Conservation (phyloP, 2,888 invertebrate species). For the Aromia moschata region DNA sequence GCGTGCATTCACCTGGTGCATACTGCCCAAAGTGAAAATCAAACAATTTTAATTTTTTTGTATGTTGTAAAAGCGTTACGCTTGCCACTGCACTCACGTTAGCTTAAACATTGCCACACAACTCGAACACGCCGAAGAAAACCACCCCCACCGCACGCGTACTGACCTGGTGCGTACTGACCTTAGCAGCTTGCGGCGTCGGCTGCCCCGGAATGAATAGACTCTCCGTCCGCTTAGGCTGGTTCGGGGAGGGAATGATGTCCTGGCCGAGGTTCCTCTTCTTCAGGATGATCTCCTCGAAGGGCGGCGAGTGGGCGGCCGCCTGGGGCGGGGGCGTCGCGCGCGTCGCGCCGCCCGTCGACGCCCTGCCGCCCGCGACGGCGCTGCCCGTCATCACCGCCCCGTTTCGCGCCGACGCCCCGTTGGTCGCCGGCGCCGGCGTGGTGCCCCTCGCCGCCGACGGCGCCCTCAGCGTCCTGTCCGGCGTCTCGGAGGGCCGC, state of each 20-base stretch:
- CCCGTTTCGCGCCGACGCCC: slow-evolving; percentile 68
- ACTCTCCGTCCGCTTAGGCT: slow-evolving; percentile 92
- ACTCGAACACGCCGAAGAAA: no score
- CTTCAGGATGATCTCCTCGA: slow-evolving; percentile 83
- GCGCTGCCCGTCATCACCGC: slow-evolving; percentile 69
- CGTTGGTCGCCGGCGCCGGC: slow-evolving; percentile 57
- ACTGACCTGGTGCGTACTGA: slow-evolving; percentile 38
- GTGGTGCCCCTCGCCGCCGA: slow-evolving; percentile 68
- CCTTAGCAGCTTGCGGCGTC: slow-evolving; percentile 60
- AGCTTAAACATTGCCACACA: no score
- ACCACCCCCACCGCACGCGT: no score
- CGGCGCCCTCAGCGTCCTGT: slow-evolving; percentile 66
- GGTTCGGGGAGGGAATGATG: slow-evolving; percentile 85
- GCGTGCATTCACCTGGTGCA: no score
- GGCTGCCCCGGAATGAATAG: slow-evolving; percentile 74
- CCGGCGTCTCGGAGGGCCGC: slow-evolving; percentile 59
- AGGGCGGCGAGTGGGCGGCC: slow-evolving; percentile 67
- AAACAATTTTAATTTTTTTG: no score
- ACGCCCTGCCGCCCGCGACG: slow-evolving; percentile 67
- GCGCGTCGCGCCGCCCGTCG: slow-evolving; percentile 65
- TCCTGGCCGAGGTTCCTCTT: slow-evolving; percentile 87
- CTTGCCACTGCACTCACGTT: no score
- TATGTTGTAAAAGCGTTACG: no score
- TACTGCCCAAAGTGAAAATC: no score
- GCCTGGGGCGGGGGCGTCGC: background rate